A percentile compares a stretch with the other conserved stretches of the same genome.
Conservation (phyloP, 2,797 vertebrate genomes). For the Mus caroli region DNA sequence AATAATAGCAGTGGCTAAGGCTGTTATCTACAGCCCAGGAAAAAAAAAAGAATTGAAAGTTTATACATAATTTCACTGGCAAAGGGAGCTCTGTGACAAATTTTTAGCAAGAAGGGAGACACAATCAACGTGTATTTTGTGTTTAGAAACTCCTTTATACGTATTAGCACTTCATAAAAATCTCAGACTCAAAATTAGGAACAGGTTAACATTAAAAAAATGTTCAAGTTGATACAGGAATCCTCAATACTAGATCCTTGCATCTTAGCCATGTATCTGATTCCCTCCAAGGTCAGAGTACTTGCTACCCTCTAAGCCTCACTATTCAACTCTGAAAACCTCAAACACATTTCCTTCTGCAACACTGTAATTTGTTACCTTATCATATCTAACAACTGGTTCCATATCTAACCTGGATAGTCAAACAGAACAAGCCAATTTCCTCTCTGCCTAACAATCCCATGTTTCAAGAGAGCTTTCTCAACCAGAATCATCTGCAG, state of each 20-base stretch:
- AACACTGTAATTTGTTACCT: conserved; percentile 29
- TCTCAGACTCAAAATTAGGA: conserved; percentile 46
- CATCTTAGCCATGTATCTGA: not conserved
- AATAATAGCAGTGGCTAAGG: conserved; percentile 29
- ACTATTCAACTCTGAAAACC: conserved; percentile 5
- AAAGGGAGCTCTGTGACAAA: not conserved
- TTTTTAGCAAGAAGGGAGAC: conserved; percentile 27
- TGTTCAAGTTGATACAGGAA: conserved; percentile 26
- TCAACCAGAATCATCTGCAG: not conserved
- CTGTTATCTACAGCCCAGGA: conserved; percentile 42
- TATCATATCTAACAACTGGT: conserved; percentile 23
- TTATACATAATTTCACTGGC: conserved; percentile 54
- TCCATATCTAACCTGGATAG: conserved; percentile 11
- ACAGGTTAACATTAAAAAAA: conserved; percentile 35
- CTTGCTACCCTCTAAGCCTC: not conserved
- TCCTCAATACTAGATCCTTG: conserved; percentile 4
- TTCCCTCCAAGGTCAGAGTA: conserved; percentile 25
- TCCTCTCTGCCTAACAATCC: not conserved
- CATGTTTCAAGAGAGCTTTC: not conserved
- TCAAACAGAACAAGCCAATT: conserved; percentile 36
- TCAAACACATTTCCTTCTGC: conserved; percentile 3
- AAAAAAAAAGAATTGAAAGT: conserved; percentile 48
- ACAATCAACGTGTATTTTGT: not conserved
- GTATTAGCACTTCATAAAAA: conserved; percentile 55
- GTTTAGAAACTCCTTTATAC: conserved; percentile 18